These are phyloP conservation scores for Coecobrya sp. DNA, from an alignment of 2,888 invertebrate species.

Conservation along the genomic window DNA sequence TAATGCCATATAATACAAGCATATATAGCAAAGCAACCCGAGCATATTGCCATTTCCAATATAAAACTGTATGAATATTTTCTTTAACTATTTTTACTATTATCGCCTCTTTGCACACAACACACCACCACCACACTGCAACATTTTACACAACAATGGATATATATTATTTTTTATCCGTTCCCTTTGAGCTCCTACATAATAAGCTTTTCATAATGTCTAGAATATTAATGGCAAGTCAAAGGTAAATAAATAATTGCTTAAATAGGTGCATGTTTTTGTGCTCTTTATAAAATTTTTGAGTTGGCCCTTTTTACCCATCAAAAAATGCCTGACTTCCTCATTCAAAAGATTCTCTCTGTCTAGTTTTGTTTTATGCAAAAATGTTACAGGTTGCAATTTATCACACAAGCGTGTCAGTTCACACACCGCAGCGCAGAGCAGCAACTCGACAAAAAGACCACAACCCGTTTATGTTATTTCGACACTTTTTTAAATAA, in stretches of 20 bases:
- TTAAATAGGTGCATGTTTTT: not conserved
- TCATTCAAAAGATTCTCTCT: conserved; percentile 10
- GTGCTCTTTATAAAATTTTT: not conserved
- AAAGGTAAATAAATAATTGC: conserved; percentile 5
- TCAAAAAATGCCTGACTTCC: not conserved
- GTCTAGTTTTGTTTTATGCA: conserved; percentile 8
- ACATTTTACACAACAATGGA: not conserved
- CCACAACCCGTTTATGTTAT: not conserved
- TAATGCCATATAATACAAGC: conserved; percentile 37
- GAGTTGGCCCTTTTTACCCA: not conserved
- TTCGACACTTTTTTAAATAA: not conserved
- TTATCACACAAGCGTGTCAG: conserved; percentile 10
- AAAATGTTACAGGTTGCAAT: conserved; percentile 28
- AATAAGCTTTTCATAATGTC: too few relatives aligned
- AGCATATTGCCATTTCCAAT: conserved; percentile 15
- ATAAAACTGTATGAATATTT: not conserved
- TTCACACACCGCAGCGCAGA: not conserved
- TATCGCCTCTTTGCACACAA: too few relatives aligned
- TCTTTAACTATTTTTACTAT: conserved; percentile 1
- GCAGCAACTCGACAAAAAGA: not conserved
- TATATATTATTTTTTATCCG: too few relatives aligned
- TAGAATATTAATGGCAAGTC: not conserved
- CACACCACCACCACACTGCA: conserved; percentile 4
- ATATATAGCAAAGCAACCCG: not conserved
- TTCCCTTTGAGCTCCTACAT: not conserved